Evolutionary conservation across 2,113 vertebrate species (phyloP), one percentile per base, ranked within the genome.

Genomic region (Colistium nudipinnis): DNA sequence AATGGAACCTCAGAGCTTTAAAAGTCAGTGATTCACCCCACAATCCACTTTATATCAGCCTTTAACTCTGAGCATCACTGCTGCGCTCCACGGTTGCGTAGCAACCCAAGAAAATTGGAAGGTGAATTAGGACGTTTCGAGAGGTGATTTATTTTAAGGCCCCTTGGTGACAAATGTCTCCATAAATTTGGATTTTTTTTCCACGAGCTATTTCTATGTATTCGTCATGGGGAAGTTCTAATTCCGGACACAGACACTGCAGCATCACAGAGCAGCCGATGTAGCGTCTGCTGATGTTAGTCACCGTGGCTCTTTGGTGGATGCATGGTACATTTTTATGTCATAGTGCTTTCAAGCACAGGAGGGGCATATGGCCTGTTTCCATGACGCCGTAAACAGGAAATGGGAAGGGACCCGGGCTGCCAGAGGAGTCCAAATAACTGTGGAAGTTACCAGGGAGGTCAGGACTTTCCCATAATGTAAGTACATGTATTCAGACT

Each of bases 21-120:
- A 83, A 86, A 88, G 67, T 83, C 69, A 75, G 48, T 68, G 79
- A 77, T 85, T 86, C 83, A 85, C 66, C 82, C 78, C 67, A 81
- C 87, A 78, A 73, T 87, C 55, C 66, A 60, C 63, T 78, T 68
- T 82, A 79, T 63, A 49, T 60, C 76, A 82, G 81, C 81, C 79
- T 80, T 80, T 73, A 81, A 86, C 86, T 76, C 73, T 11, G 2
- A 80, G 80, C 87, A 84, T 85, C 76, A 30, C 82, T 59, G 68
- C 59, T 61, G 78, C 33, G 12, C 86, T 72, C 70, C 49, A 2
- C 7, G 38, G 92, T 93, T 93, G 90, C 92, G 72, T 86, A 89
- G 92, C 89, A 93, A 93, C 92, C 78, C 70, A 80, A 87, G 68
- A 72, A 79, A 90, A 89, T 74, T 64, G 77, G 73, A 90, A 65